phyloP scores from a whole-genome alignment of 2,888 invertebrate species.

The Tenthredo livida region DNA sequence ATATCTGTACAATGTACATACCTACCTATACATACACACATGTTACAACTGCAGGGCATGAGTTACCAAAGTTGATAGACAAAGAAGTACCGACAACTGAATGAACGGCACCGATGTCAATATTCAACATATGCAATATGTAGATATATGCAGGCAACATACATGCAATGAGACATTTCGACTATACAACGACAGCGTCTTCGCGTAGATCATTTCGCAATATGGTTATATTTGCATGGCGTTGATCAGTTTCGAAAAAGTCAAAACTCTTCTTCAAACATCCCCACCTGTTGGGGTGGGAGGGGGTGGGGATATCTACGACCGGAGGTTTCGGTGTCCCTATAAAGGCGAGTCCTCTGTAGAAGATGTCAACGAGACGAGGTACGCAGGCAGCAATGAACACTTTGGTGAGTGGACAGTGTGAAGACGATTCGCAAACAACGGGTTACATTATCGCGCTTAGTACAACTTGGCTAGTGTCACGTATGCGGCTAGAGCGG shows the following conservation, averaged over 20 bases:
- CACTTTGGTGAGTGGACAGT: slow-evolving; percentile 64
- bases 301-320: slow-evolving; percentile 31
- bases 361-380: slow-evolving; percentile 61
- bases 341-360: slow-evolving; percentile 64
- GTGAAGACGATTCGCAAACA: not conserved
- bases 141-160: not conserved
- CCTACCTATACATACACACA: not conserved
- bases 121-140: not conserved
- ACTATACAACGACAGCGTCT: not conserved
- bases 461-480: not conserved
- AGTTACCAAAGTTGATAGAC: not conserved
- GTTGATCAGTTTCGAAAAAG: slow-evolving; percentile 28
- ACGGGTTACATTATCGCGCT: not conserved
- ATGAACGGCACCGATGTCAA: slow-evolving; percentile 13
- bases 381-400: slow-evolving; percentile 63
- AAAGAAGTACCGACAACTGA: not conserved
- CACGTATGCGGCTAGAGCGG: not conserved
- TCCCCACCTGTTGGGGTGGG: slow-evolving; percentile 46
- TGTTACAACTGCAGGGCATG: not conserved
- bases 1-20: not conserved
- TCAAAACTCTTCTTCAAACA: slow-evolving; percentile 39
- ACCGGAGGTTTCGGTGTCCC: slow-evolving; percentile 64
- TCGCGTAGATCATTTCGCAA: slow-evolving; percentile 23
- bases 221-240: slow-evolving; percentile 26
- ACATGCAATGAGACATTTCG: not conserved